phyloP scores from a whole-genome alignment of 1,140 invertebrate species.

The Aphelenchoides fujianensis region DNA sequence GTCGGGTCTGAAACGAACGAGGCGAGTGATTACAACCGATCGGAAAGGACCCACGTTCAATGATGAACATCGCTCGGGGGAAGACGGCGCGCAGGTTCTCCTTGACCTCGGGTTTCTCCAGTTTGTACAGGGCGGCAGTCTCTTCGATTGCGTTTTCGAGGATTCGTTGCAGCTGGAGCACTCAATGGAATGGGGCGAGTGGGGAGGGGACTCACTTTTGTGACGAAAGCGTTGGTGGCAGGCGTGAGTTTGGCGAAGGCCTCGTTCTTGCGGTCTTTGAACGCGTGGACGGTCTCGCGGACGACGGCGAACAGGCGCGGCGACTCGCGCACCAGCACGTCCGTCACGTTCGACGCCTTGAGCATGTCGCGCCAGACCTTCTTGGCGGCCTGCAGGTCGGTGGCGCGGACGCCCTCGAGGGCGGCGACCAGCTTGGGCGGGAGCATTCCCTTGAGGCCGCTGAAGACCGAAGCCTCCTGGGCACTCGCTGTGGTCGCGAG shows the following conservation, averaged over 20 bases:
- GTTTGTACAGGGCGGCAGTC: constrained; percentile 2
- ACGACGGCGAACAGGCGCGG: not conserved
- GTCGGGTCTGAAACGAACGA: constrained; percentile 8
- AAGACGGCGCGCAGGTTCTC: constrained; percentile 3
- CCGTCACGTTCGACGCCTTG: not conserved
- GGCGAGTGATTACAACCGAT: not conserved
- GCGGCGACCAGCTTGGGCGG: not conserved
- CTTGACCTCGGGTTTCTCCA: constrained; percentile 15
- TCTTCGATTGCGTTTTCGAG: constrained; percentile 15
- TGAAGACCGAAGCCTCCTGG: constrained; percentile 1
- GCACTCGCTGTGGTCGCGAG: not conserved
- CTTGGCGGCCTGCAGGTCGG: not conserved
- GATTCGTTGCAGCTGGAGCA: constrained; percentile 6
- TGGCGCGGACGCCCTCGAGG: not conserved
- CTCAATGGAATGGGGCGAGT: not conserved
- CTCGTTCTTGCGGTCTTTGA: not conserved
- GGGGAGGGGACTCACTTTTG: constrained; percentile 4
- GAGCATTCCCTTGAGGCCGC: constrained; percentile 8
- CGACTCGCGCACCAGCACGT: not conserved
- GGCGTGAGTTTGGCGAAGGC: not conserved
- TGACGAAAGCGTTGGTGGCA: not conserved
- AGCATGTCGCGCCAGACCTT: not conserved
- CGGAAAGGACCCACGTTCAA: not conserved
- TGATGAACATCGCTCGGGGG: constrained; percentile 11
- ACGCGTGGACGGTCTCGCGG: not conserved